Base-by-base conservation (phyloP, 2,113 vertebrate species). In the Melanotaenia duboulayi region DNA sequence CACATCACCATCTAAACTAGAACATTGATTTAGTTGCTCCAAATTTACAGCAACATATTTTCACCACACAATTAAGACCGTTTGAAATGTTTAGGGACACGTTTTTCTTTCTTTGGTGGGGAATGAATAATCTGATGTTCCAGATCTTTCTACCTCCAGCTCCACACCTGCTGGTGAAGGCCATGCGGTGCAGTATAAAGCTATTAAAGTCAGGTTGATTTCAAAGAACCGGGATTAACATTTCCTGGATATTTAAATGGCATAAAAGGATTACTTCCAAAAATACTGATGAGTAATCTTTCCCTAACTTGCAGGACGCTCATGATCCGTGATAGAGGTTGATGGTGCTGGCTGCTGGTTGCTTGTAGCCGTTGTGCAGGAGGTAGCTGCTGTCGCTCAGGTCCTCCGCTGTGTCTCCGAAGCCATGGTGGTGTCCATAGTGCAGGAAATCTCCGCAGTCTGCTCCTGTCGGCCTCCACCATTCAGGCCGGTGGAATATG, bases 361-460 rank as follows among this genome's bases (percentile, higher is more conserved):
- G 93, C 81, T 94, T 90, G 0, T 94, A 94, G 2, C 89, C 85
- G 71, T 92, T 91, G 65, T 94, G 95, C 0, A 90, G 92, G 69
- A 84, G 94, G 39, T 94, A 75, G 17, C 92, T 87, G 76, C 88
- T 90, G 90, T 97, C 95, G 0, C 95, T 94, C 86, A 99, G 94
- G 85, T 96, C 96, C 80, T 99, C 97, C 0, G 97, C 97, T 0
- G 97, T 99, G 92, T 99, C 97, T 49, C 97, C 97, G 14, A 98
- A 99, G 24, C 97, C 97, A 3, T 99, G 97, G 56, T 96, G 97
- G 87, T 98, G 95, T 78, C 97, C 96, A 37, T 97, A 99, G 49
- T 93, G 95, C 91, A 98, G 89, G 32, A 87, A 93, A 24, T 96
- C 96, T 2, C 87, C 91, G 0, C 78, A 60, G 62, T 95, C 96